Evolutionary conservation across 2,888 invertebrate species (phyloP).

Genomic region (Dryococelus australis): DNA sequence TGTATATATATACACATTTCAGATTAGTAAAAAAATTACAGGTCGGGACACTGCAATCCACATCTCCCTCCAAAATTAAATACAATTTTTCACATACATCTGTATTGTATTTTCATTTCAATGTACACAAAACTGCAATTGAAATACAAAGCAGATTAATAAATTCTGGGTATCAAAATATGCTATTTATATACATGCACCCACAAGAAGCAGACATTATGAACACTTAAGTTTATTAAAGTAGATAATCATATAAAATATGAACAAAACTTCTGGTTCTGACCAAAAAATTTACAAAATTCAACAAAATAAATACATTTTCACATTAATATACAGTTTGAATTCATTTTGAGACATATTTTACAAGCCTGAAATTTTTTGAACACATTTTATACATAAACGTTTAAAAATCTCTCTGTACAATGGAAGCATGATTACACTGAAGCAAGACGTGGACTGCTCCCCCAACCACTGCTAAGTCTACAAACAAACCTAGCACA

Average conservation of each 20-base stretch:
- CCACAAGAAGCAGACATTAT: slow-evolving; percentile 8
- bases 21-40: slow-evolving; percentile 37
- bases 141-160: slow-evolving; percentile 3
- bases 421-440: slow-evolving; percentile 16
- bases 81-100: background rate
- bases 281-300: slow-evolving; percentile 4
- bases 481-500: background rate
- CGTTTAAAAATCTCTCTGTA: background rate
- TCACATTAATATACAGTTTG: background rate
- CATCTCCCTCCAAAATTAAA: slow-evolving; percentile 34
- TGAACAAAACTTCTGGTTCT: background rate
- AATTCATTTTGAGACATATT: background rate
- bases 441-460: slow-evolving; percentile 16
- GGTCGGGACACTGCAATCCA: slow-evolving; percentile 35
- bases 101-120: slow-evolving; percentile 22
- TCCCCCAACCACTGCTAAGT: background rate
- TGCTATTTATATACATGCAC: slow-evolving; percentile 8
- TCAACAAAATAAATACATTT: slow-evolving; percentile 16
- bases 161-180: slow-evolving; percentile 16
- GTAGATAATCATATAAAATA: slow-evolving; percentile 3
- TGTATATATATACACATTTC: slow-evolving; percentile 36
- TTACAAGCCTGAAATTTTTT: background rate
- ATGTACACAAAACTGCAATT: slow-evolving; percentile 23
- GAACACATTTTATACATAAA: slow-evolving; percentile 13
- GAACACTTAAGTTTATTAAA: background rate